These are phyloP conservation scores for Euphonia xanthogaster DNA, from an alignment of 2,797 vertebrate genomes.

Conservation along the genomic window DNA sequence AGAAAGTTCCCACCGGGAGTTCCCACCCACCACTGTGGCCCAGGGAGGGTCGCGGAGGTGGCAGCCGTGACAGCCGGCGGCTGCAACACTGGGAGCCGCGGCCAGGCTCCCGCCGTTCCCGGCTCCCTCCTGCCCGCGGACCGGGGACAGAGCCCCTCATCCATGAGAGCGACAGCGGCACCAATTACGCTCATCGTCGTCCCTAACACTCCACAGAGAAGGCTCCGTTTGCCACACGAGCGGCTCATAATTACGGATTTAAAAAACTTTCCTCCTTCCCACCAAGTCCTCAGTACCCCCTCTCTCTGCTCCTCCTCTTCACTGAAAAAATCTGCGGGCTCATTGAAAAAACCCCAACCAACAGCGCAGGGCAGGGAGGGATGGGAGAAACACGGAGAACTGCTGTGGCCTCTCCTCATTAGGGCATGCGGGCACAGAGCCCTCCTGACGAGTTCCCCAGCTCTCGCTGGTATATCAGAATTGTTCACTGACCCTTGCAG, in stretches of 20 bases:
- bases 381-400: background rate
- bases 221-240: background rate
- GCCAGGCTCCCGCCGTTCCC: background rate
- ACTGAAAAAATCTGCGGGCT: background rate
- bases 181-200: background rate
- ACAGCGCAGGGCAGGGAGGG: accelerated
- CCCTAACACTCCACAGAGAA: background rate
- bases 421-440: background rate
- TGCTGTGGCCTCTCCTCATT: background rate
- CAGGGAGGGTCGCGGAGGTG: background rate
- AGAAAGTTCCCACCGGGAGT: background rate
- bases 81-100: background rate
- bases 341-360: background rate
- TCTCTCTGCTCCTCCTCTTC: background rate
- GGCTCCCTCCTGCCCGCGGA: too few relatives aligned
- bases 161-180: background rate
- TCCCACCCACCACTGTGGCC: background rate
- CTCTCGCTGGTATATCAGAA: background rate
- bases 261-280: background rate
- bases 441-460: background rate
- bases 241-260: background rate
- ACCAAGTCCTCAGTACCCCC: background rate
- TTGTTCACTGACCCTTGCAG: background rate
- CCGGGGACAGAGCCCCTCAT: background rate
- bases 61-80: background rate